phyloP scores from a whole-genome alignment of 2,113 vertebrate species.

The Setophaga coronata region DNA sequence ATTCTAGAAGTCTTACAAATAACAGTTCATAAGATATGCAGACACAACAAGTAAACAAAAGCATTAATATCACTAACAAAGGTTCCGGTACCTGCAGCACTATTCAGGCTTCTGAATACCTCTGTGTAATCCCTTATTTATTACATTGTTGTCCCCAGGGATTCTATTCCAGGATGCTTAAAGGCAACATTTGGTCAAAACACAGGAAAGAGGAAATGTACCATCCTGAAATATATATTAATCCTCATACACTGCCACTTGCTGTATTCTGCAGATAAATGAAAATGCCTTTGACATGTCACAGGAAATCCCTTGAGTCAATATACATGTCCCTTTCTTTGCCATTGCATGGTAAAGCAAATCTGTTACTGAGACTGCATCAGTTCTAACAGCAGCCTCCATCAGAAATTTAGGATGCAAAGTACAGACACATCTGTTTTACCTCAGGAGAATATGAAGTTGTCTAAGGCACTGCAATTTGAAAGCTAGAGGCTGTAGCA shows the following conservation, averaged over 20 bases:
- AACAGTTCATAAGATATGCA: not conserved
- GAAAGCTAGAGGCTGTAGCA: not conserved
- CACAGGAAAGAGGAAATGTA: not conserved
- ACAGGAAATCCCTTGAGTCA: not conserved
- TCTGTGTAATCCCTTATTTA: not conserved
- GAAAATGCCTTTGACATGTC: not conserved
- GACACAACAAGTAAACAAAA: not conserved
- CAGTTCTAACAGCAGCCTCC: not conserved
- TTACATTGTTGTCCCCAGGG: not conserved
- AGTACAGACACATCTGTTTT: not conserved
- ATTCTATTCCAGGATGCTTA: not conserved
- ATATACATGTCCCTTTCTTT: not conserved
- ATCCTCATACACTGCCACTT: not conserved
- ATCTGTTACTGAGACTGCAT: not conserved
- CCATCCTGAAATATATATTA: not conserved
- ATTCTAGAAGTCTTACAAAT: not conserved
- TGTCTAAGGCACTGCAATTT: not conserved
- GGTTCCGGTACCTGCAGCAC: not conserved
- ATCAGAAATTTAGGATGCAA: not conserved
- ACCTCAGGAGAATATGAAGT: not conserved
- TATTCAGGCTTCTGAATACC: not conserved
- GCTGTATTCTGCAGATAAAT: not conserved
- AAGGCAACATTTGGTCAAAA: not conserved
- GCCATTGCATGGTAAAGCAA: fast-evolving
- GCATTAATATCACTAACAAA: not conserved